Percentiles rank a stretch among this genome's conserved stretches.
Conservation (phyloP, 2,888 invertebrate species). For the Neocrepidodera transversa region DNA sequence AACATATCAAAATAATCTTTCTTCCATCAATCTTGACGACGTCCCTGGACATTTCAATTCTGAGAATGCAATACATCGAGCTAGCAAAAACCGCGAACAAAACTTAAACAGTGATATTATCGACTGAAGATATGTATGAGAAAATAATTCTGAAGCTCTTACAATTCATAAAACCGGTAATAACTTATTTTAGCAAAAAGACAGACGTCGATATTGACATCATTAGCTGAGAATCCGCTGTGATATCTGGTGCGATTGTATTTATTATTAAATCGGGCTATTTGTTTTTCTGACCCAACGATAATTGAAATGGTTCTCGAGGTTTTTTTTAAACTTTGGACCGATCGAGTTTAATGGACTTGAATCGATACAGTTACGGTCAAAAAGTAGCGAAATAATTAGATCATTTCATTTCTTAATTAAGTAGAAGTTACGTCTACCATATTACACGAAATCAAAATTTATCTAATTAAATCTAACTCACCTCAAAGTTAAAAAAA, state of each 20-base stretch:
- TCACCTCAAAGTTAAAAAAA: no score
- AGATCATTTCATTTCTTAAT: no score
- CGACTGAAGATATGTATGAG: slow-evolving; percentile 51
- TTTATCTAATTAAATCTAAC: no score
- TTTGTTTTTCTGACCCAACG: slow-evolving; percentile 48
- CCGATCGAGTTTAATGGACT: slow-evolving; percentile 21
- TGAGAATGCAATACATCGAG: slow-evolving; percentile 39
- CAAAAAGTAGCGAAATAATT: slow-evolving; percentile 16
- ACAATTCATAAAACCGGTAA: slow-evolving; percentile 54
- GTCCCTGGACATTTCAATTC: slow-evolving; percentile 26
- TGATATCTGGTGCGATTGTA: slow-evolving; percentile 47
- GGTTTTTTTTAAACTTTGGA: slow-evolving; percentile 19
- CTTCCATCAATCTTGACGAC: no score
- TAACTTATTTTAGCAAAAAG: slow-evolving; percentile 53
- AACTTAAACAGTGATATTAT: slow-evolving; percentile 48
- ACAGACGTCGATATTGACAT: slow-evolving; percentile 53
- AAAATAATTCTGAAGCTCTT: slow-evolving; percentile 49
- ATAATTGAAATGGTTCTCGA: slow-evolving; percentile 44
- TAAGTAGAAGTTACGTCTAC: no score
- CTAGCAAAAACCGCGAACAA: slow-evolving; percentile 45
- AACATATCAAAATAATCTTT: no score
- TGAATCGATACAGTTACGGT: slow-evolving; percentile 16
- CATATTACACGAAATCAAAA: no score
- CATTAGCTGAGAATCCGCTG: slow-evolving; percentile 51
- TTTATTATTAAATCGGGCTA: slow-evolving; percentile 49